Evolutionary conservation across 2,113 vertebrate species (phyloP), one percentile per base, ranked within the genome.

Genomic region (Tonatia bakeri): DNA sequence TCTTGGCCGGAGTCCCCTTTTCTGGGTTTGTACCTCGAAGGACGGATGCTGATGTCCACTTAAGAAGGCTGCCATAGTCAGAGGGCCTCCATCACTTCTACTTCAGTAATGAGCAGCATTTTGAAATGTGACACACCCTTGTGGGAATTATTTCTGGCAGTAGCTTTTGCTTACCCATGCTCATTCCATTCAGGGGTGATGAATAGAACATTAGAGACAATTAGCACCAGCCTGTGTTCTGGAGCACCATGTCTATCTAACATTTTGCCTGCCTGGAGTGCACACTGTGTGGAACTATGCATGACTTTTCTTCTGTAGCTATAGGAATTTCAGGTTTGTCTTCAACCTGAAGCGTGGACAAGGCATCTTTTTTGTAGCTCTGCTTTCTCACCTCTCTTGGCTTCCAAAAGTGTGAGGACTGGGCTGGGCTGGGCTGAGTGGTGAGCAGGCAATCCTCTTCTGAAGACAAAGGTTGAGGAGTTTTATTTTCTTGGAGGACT

Each of bases 121-220:
- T 82, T 82, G 91, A 95, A 77, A 70, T 61, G 13, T n/a, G 79
- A 54, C 33, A 14, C 0, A 26, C 24, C 56, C 83, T 19, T 26
- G 67, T 45, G 72, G 38, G 86, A 87, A 77, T 80, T 16, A 31
- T 77, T 43, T 45, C 88, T 93, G 85, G 67, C 83, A 86, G 65
- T 65, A 4, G 70, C 67, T 94, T 81, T 38, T 69, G 61, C 79
- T 33, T 84, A 94, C 12, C 93, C 8, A 0, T 17, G 14, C 20
- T 93, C 56, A 59, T 76, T 52, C 83, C 81, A 73, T 92, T 89
- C 70, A 52, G 76, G 72, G 38, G 22, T 88, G 75, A 90, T 88
- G 76, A 95, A 76, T 64, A 64, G 83, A 75, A 77, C 76, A 91
- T 94, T 67, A 50, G 64, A 67, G 76, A 70, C 93, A 90, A 88